These are phyloP conservation scores for Yponomeuta malinellus DNA, from an alignment of 2,888 invertebrate genomes.

Conservation along the genomic window DNA sequence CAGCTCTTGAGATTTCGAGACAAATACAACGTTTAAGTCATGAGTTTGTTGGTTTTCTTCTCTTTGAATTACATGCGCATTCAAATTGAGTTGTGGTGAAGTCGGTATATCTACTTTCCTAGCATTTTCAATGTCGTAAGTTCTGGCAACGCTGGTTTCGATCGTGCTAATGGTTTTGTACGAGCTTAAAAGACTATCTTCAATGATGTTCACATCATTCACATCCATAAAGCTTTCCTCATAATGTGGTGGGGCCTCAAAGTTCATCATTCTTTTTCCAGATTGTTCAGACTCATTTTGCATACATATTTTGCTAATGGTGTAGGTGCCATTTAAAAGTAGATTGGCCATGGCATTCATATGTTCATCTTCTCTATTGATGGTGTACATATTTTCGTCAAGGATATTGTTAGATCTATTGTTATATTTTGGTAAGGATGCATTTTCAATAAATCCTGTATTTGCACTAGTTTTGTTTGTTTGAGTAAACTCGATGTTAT, in stretches of 20 bases:
- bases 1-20: conserved; percentile 27
- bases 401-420: background rate
- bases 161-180: background rate
- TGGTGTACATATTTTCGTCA: background rate
- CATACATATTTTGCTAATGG: background rate
- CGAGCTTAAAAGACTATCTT: background rate
- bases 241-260: background rate
- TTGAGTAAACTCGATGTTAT: conserved; percentile 34
- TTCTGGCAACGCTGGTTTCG: background rate
- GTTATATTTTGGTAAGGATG: background rate
- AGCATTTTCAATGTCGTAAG: background rate
- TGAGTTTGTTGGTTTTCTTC: conserved; percentile 15
- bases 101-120: background rate
- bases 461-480: conserved; percentile 18
- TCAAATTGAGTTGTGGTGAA: background rate
- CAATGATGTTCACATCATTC: background rate
- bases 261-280: background rate
- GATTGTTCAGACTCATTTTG: background rate
- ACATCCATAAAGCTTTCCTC: background rate
- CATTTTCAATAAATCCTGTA: background rate
- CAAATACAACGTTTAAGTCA: conserved; percentile 26
- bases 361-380: background rate
- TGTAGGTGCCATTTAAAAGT: background rate
- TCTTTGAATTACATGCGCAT: conserved; percentile 11
- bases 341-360: background rate